Percentiles rank a stretch among this genome's conserved stretches.
Conservation (phyloP, 1,140 invertebrate genomes). For the Bombus soroeensis region DNA sequence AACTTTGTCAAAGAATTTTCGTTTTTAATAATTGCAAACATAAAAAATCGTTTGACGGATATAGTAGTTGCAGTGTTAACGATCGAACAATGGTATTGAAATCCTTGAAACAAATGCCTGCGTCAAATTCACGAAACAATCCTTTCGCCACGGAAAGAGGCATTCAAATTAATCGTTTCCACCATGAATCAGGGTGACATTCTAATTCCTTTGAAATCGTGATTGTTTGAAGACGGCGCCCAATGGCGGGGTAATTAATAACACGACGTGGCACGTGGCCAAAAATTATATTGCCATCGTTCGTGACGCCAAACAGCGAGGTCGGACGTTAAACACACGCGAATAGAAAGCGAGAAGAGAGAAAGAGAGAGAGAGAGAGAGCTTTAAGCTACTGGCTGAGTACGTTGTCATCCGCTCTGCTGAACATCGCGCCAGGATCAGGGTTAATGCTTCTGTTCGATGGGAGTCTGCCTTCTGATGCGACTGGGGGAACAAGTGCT, state of each 20-base stretch:
- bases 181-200: neutral
- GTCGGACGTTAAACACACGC: constrained; percentile 51
- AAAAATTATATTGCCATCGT: constrained; percentile 51
- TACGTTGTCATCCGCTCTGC: constrained; percentile 82
- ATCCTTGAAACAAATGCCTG: neutral
- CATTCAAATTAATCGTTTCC: constrained; percentile 6
- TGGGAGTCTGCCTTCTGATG: constrained; percentile 74
- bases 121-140: neutral
- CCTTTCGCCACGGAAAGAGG: neutral
- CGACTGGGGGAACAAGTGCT: constrained; percentile 54
- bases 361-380: constrained; percentile 35
- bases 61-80: neutral
- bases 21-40: neutral
- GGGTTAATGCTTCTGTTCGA: constrained; percentile 82
- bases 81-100: neutral
- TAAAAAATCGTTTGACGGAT: neutral
- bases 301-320: constrained; percentile 26
- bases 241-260: constrained; percentile 72
- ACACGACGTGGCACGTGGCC: constrained; percentile 67
- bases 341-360: constrained; percentile 60
- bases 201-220: constrained; percentile 6
- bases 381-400: constrained; percentile 79
- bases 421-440: constrained; percentile 82
- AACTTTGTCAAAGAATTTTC: neutral
- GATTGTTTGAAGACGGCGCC: constrained; percentile 48